These are phyloP conservation scores for Daphoenositta chrysoptera DNA, from an alignment of 2,113 vertebrate genomes.

Conservation along the genomic window DNA sequence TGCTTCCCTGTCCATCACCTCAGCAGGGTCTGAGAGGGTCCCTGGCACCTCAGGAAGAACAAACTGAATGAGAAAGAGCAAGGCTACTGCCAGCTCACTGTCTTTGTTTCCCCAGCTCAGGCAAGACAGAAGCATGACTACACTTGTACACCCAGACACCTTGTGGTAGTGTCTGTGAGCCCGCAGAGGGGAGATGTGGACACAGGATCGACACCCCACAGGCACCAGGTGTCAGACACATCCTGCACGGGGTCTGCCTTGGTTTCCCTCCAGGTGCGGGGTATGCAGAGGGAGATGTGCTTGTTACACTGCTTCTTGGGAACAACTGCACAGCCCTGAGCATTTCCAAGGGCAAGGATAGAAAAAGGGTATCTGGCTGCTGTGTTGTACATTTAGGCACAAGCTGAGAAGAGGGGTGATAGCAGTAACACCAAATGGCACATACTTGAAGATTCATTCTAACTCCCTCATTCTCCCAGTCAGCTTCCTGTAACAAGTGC, in stretches of 20 bases:
- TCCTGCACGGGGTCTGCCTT: neutral
- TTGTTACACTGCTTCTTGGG: neutral
- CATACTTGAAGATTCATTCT: neutral
- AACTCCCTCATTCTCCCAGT: neutral
- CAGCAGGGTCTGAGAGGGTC: neutral
- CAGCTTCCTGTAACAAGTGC: neutral
- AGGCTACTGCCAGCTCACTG: neutral
- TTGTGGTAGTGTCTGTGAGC: neutral
- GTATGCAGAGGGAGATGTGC: neutral
- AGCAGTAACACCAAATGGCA: neutral
- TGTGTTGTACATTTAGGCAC: neutral
- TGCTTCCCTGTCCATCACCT: neutral
- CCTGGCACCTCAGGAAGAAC: neutral
- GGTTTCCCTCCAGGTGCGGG: neutral
- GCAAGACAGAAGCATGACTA: neutral
- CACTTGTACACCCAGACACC: neutral
- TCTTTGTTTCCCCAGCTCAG: neutral
- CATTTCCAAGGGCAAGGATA: neutral
- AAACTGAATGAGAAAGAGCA: neutral
- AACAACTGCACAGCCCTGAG: neutral
- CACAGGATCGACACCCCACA: accelerated
- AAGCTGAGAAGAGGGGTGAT: neutral
- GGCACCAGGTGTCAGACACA: neutral
- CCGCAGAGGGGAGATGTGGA: neutral
- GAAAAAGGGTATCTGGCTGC: neutral